phyloP scores from a whole-genome alignment of 2,888 invertebrate genomes.

The Amblyjoppa proteus region DNA sequence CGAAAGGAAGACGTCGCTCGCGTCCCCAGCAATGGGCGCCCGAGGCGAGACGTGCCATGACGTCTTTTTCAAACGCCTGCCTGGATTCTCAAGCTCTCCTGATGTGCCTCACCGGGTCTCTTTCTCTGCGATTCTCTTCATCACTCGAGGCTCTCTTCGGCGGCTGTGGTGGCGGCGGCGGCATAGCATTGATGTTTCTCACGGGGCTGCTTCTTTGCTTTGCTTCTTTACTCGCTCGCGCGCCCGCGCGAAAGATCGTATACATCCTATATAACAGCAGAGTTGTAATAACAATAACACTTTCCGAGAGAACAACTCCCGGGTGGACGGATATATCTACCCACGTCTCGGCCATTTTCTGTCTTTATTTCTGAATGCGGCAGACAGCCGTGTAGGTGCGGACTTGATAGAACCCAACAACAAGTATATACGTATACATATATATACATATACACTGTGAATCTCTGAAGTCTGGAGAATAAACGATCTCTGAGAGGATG shows the following conservation, averaged over 20 bases:
- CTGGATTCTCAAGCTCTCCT: slow-evolving; percentile 60
- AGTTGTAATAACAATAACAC: slow-evolving; percentile 76
- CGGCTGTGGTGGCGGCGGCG: slow-evolving; percentile 58
- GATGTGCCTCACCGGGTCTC: slow-evolving; percentile 38
- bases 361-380: background rate
- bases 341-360: slow-evolving; percentile 46
- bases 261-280: slow-evolving; percentile 54
- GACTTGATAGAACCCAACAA: slow-evolving; percentile 23
- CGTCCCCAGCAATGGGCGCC: slow-evolving; percentile 64
- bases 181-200: slow-evolving; percentile 72
- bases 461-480: background rate
- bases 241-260: slow-evolving; percentile 2
- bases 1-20: slow-evolving; percentile 75
- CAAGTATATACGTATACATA: background rate
- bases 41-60: slow-evolving; percentile 70
- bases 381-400: slow-evolving; percentile 52
- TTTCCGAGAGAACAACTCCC: slow-evolving; percentile 57
- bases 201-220: slow-evolving; percentile 70
- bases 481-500: background rate
- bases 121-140: slow-evolving; percentile 42
- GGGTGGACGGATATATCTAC: slow-evolving; percentile 62
- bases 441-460: background rate
- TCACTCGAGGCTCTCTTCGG: slow-evolving; percentile 39
- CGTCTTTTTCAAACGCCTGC: slow-evolving; percentile 71
- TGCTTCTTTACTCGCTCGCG: slow-evolving; percentile 52